These are phyloP conservation scores for Diorhabda carinulata DNA, from an alignment of 1,140 invertebrate species.

Conservation along the genomic window DNA sequence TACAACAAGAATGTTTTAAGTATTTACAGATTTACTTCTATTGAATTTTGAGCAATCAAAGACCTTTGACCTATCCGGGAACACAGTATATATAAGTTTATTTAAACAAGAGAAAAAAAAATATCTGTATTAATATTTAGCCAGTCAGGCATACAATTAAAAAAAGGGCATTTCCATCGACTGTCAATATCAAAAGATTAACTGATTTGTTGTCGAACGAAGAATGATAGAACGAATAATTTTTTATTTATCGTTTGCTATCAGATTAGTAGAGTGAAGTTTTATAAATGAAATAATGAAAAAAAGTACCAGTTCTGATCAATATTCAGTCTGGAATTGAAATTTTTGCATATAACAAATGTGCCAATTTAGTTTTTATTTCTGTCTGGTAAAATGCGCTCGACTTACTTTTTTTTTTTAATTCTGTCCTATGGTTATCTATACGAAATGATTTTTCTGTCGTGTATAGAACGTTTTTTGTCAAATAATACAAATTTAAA, in stretches of 20 bases:
- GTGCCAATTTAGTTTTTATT: constrained; percentile 10
- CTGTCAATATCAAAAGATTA: constrained; percentile 27
- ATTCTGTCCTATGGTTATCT: constrained; percentile 2
- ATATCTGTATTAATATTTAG: constrained; percentile 8
- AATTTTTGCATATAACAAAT: constrained; percentile 15
- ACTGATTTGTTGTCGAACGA: constrained; percentile 31
- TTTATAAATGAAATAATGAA: constrained; percentile 11
- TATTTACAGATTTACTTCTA: too few relatives aligned
- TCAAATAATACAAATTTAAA: constrained; percentile 1
- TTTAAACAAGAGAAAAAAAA: not conserved
- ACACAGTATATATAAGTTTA: too few relatives aligned
- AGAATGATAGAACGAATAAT: constrained; percentile 24
- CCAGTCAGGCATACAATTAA: constrained; percentile 15
- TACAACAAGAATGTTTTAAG: too few relatives aligned
- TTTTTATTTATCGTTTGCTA: constrained; percentile 25
- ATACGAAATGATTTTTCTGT: constrained; percentile 2
- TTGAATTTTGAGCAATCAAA: too few relatives aligned
- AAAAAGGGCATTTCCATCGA: constrained; percentile 16
- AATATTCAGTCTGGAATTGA: constrained; percentile 15
- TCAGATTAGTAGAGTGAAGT: constrained; percentile 17
- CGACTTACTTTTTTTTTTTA: not conserved
- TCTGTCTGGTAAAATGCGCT: constrained; percentile 1
- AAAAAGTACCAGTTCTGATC: constrained; percentile 8
- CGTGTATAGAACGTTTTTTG: constrained; percentile 2
- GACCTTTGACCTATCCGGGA: too few relatives aligned